These are phyloP conservation scores for Idaea straminata DNA, from an alignment of 2,888 invertebrate species.

Conservation along the genomic window DNA sequence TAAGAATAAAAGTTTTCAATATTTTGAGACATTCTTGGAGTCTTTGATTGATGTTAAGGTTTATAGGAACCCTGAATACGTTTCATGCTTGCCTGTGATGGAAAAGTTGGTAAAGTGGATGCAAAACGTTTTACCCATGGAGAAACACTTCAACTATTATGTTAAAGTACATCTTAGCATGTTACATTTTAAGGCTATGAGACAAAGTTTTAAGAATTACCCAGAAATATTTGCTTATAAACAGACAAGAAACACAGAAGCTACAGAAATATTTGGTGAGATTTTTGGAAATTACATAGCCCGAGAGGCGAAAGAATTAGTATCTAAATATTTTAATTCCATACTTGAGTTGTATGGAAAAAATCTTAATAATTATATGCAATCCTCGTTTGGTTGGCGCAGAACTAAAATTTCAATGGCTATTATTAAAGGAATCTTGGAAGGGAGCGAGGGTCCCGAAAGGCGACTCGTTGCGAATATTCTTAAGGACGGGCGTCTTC, in stretches of 20 bases:
- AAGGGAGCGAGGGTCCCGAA: constrained; percentile 9
- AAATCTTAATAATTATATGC: constrained; percentile 32
- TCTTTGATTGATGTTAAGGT: constrained; percentile 42
- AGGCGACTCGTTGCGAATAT: neutral
- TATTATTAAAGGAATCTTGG: constrained; percentile 12
- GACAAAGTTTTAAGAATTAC: constrained; percentile 36
- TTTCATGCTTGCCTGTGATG: constrained; percentile 40
- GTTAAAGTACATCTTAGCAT: constrained; percentile 43
- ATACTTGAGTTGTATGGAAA: constrained; percentile 30
- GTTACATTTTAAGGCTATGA: constrained; percentile 46
- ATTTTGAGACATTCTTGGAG: constrained; percentile 31
- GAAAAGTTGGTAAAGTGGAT: constrained; percentile 37
- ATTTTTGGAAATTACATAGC: constrained; percentile 43
- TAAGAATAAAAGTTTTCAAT: constrained; percentile 5
- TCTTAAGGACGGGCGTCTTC: neutral
- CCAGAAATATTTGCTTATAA: constrained; percentile 37
- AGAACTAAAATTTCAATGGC: neutral
- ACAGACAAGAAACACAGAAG: constrained; percentile 29
- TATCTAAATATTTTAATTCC: constrained; percentile 7
- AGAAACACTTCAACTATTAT: constrained; percentile 38
- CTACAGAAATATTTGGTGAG: constrained; percentile 39
- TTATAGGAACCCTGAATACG: constrained; percentile 38
- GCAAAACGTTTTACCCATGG: constrained; percentile 36
- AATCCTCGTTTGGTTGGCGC: neutral
- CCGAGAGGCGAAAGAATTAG: constrained; percentile 15